Base-by-base conservation (phyloP, 2,113 vertebrate species). In the Panurus biarmicus region DNA sequence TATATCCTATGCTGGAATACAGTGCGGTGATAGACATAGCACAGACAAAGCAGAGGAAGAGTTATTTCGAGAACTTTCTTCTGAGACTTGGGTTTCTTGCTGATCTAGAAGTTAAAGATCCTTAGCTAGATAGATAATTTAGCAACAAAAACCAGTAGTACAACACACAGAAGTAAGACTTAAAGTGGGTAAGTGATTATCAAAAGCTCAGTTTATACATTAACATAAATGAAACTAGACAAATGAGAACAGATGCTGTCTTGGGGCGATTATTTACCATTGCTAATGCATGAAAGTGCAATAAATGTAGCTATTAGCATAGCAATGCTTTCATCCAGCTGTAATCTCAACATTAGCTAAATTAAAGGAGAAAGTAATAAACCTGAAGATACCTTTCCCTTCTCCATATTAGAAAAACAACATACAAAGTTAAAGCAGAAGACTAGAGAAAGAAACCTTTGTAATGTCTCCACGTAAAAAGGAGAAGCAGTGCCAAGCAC, bases 271-370 rank as follows among this genome's bases (percentile, higher is more conserved):
- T 89, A 89, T 83, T 94, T 94, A 65, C 75, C 26, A 82, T 58
- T 50, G 33, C 58, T 94, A 87, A 95, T 79, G 58, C 28, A 73
- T 77, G 85, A 24, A 89, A 94, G 35, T 66, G 33, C 50, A 91
- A 73, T 94, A 93, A 94, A 87, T 69, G 42, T 58, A 89, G 26
- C 66, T 88, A 89, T 93, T 95, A 91, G 89, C 60, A 94, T 45
- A 93, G 50, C 17, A 87, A 93, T 80, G 56, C 11, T 88, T 94
- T 90, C 47, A 94, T 48, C 36, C 82, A 74, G 36, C 56, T 80
- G 31, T 45, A 91, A 85, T 83, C 31, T 88, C 85, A 70, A 42
- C 38, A 87, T 47, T 48, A 40, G 71, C 7, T 45, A 48, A 80
- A 93, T 67, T 71, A 81, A 77, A 84, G 48, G 53, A 56, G 29